Evolutionary conservation across 2,113 vertebrate genomes (phyloP), one percentile per base, ranked within the genome.

Genomic region (Phalacrocorax aristotelis): DNA sequence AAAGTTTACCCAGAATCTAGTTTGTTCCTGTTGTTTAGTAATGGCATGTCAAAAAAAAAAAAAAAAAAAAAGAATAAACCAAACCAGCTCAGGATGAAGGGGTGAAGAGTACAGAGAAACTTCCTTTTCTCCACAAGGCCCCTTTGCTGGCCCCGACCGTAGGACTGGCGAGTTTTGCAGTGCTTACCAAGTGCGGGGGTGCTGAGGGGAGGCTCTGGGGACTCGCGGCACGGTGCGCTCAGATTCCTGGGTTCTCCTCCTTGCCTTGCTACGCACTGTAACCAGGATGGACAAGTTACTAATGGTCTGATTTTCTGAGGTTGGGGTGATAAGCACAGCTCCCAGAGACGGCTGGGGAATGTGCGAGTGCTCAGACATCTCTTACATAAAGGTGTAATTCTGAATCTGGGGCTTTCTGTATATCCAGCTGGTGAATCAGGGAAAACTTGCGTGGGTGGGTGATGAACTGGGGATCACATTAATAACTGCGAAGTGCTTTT

Each of bases 401-500:
- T 36, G 54, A 13, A 3, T 20, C 29, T 77, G 66, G 26, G 70
- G 34, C 17, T 92, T 54, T 78, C 62, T 49, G 62, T 36, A 2
- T 3, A n/a, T 32, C 27, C 25, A 13, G 36, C 71, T 87, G 80
- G 75, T 30, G 78, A 81, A 13, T 6, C 6, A 48, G 27, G 70
- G 66, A 48, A 38, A 76, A 7, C 44, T 15, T 15, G 32, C 1
- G 2, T 15, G 55, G 36, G 78, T 10, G 48, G 55, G 77, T 30
- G 77, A 14, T 32, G 86, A 55, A 11, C n/a, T 32, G 7, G 30
- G 51, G 68, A 51, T 52, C 38, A 1, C 10, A 1, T 22, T n/a
- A 97, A 96, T 96, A 97, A 97, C 72, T 97, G 97, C 98, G 94
- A 98, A 78, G 55, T 9, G 51, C 64, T 93, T 65, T 44, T 11